phyloP scores from a whole-genome alignment of 2,113 vertebrate species.

The Abramis brama region DNA sequence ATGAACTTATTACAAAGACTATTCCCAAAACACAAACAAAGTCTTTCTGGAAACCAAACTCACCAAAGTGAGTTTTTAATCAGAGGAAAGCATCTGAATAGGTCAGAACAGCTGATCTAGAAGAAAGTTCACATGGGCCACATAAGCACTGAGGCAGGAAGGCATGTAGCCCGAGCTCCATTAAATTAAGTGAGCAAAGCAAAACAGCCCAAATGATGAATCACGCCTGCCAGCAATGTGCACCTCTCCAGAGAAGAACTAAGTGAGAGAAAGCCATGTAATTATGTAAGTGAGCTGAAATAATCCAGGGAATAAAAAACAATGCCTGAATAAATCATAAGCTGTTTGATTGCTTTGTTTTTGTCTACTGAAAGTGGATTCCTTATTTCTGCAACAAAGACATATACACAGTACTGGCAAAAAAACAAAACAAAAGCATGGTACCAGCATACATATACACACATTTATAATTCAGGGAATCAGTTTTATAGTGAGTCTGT shows the following conservation, averaged over 20 bases:
- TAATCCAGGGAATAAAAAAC: slow-evolving; percentile 26
- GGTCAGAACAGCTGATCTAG: slow-evolving; percentile 19
- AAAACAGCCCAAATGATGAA: slow-evolving; percentile 35
- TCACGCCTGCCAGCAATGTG: slow-evolving; percentile 19
- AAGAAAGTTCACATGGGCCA: slow-evolving; percentile 25
- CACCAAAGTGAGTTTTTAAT: slow-evolving; percentile 29
- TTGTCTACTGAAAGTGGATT: not conserved
- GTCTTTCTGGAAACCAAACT: not conserved
- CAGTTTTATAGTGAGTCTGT: not conserved
- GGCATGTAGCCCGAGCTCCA: slow-evolving; percentile 23
- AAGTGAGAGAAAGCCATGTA: slow-evolving; percentile 28
- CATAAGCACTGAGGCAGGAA: slow-evolving; percentile 15
- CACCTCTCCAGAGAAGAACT: not conserved
- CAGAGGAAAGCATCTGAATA: not conserved
- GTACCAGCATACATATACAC: not conserved
- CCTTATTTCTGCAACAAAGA: not conserved
- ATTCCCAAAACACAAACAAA: not conserved
- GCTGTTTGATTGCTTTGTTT: not conserved
- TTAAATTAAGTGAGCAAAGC: slow-evolving; percentile 32
- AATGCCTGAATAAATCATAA: slow-evolving; percentile 18
- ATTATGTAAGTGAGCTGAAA: slow-evolving; percentile 34
- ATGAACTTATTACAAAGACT: not conserved
- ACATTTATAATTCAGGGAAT: slow-evolving; percentile 18
- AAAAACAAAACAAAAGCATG: no score
- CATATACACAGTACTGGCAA: not conserved